These are phyloP conservation scores for Cephus pygmeus DNA, from an alignment of 2,888 invertebrate species.

Conservation along the genomic window DNA sequence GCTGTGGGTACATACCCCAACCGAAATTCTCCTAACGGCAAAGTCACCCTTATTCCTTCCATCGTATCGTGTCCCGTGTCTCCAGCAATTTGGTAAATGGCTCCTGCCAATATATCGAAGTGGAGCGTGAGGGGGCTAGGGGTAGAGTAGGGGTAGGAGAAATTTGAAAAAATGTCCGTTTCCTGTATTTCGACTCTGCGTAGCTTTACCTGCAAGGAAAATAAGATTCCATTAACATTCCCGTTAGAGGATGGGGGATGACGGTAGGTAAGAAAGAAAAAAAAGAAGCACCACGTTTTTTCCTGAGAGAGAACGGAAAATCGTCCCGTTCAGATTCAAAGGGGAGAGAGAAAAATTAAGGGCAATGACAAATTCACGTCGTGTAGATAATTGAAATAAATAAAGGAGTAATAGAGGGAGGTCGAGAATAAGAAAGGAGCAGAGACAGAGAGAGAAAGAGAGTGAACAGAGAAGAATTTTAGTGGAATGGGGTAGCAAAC, in stretches of 20 bases:
- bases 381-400: slow-evolving; percentile 65
- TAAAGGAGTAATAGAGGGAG: slow-evolving; percentile 63
- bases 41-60: slow-evolving; percentile 12
- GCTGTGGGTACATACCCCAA: slow-evolving; percentile 10
- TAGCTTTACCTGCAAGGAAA: background rate
- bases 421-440: slow-evolving; percentile 34
- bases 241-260: slow-evolving; percentile 21
- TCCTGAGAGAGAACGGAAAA: background rate
- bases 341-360: slow-evolving; percentile 48
- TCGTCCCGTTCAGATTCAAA: background rate
- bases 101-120: slow-evolving; percentile 36
- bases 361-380: slow-evolving; percentile 65
- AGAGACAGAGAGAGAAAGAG: slow-evolving; percentile 24
- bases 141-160: background rate
- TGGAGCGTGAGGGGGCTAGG: slow-evolving; percentile 2
- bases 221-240: background rate
- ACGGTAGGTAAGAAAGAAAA: slow-evolving; percentile 4
- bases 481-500: slow-evolving; percentile 39
- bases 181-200: background rate
- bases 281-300: background rate
- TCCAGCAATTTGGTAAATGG: slow-evolving; percentile 47
- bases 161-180: background rate
- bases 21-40: background rate
- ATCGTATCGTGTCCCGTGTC: background rate
- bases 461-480: slow-evolving; percentile 12